phyloP scores from a whole-genome alignment of 2,797 vertebrate species.

The Melanotaenia parkinsoni region DNA sequence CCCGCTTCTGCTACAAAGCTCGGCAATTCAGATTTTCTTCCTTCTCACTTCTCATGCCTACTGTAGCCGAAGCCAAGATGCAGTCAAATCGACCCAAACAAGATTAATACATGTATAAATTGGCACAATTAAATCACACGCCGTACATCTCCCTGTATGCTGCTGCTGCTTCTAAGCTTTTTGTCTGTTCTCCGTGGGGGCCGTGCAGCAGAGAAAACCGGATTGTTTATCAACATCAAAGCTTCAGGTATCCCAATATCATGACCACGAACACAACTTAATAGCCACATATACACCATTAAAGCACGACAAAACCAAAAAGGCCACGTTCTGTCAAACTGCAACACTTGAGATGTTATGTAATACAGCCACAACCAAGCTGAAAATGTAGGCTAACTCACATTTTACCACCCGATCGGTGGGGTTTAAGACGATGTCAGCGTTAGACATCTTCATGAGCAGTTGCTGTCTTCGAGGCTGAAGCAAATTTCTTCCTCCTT shows the following conservation, averaged over 20 bases:
- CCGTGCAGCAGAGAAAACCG: conserved; percentile 56
- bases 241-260: conserved; percentile 56
- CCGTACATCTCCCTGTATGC: conserved; percentile 5
- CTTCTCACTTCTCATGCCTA: conserved; percentile 24
- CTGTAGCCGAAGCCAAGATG: conserved; percentile 25
- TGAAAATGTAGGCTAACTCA: conserved; percentile 72
- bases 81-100: conserved; percentile 45
- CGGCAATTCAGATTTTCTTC: conserved; percentile 68
- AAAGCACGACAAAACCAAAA: conserved; percentile 38
- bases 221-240: conserved; percentile 79
- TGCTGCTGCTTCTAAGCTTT: conserved; percentile 14
- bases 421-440: conserved; percentile 86
- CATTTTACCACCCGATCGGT: conserved; percentile 88
- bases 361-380: conserved; percentile 41
- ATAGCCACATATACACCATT: conserved; percentile 40
- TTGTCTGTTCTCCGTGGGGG: conserved; percentile 35
- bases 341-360: conserved; percentile 57
- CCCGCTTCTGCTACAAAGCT: conserved; percentile 73
- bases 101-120: conserved; percentile 33
- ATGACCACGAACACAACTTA: conserved; percentile 55
- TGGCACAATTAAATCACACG: conserved; percentile 1
- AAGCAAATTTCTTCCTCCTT: conserved; percentile 51
- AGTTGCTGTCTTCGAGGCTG: conserved; percentile 75
- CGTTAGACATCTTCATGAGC: conserved; percentile 90
- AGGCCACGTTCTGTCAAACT: conserved; percentile 36